Percentiles rank a stretch among this genome's conserved stretches.
These are phyloP conservation scores for Chelmon rostratus DNA, from an alignment of 2,797 vertebrate genomes.

Conservation along the genomic window DNA sequence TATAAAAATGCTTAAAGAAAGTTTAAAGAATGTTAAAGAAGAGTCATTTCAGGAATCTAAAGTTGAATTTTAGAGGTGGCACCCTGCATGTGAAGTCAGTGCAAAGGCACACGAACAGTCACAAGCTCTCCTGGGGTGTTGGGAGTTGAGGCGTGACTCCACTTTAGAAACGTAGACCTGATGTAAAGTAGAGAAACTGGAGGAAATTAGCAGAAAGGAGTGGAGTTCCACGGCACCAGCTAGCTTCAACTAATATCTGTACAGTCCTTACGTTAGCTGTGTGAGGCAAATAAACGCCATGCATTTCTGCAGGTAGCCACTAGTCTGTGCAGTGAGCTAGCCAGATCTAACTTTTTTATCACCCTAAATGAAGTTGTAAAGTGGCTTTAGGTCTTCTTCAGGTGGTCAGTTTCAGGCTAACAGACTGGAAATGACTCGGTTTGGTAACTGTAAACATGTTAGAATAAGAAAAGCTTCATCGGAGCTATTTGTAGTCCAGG, in stretches of 20 bases:
- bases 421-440: not conserved
- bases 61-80: not conserved
- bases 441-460: not conserved
- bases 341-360: not conserved
- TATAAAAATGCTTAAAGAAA: not conserved
- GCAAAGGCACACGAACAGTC: not conserved
- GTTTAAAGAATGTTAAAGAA: not conserved
- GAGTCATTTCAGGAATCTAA: not conserved
- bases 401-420: not conserved
- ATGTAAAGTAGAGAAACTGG: not conserved
- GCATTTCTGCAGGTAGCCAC: not conserved
- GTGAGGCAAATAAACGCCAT: too few species aligned
- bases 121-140: not conserved
- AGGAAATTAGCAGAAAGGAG: not conserved
- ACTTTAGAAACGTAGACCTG: not conserved
- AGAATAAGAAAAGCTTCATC: not conserved
- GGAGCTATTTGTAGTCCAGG: not conserved
- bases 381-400: not conserved
- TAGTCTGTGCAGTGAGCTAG: not conserved
- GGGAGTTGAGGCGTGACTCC: not conserved
- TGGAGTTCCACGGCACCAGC: not conserved
- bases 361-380: not conserved
- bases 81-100: not conserved
- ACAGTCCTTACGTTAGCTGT: conserved; percentile 2
- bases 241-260: not conserved